Percentiles rank a stretch among this genome's conserved stretches.
Conservation (phyloP, 2,888 invertebrate genomes). For the Brachypalpus laphriformis region DNA sequence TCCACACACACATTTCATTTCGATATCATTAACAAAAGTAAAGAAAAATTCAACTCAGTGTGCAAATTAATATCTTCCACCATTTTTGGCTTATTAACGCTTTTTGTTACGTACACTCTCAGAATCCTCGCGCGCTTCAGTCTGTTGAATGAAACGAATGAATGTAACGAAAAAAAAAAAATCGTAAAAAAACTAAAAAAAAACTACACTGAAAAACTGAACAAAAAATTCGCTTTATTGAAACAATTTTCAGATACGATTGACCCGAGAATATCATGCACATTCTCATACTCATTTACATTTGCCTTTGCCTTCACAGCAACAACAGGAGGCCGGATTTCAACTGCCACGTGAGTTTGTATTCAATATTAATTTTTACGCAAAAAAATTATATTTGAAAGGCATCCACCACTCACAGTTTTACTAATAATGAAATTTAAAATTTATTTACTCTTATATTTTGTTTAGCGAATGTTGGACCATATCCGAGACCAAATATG, state of each 20-base stretch:
- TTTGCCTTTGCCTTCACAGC: slow-evolving; percentile 93
- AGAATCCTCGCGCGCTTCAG: slow-evolving; percentile 61
- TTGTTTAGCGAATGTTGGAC: slow-evolving; percentile 82
- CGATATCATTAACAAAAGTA: slow-evolving; percentile 24
- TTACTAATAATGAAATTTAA: background rate
- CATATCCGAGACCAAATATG: slow-evolving; percentile 83
- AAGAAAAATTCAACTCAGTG: slow-evolving; percentile 26
- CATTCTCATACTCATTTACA: slow-evolving; percentile 97
- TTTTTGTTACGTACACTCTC: slow-evolving; percentile 55
- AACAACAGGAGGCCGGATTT: slow-evolving; percentile 88
- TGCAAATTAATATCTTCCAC: slow-evolving; percentile 62
- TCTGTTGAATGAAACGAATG: slow-evolving; percentile 66
- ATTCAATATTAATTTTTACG: slow-evolving; percentile 77
- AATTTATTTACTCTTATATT: slow-evolving; percentile 32
- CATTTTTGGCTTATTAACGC: slow-evolving; percentile 65
- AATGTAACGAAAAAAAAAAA: slow-evolving; percentile 55
- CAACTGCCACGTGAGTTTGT: slow-evolving; percentile 85
- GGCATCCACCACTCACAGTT: background rate
- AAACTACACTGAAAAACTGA: slow-evolving; percentile 75
- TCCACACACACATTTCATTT: slow-evolving; percentile 57
- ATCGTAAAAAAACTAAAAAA: slow-evolving; percentile 55
- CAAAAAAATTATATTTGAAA: slow-evolving; percentile 32
- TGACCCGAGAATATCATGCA: slow-evolving; percentile 97
- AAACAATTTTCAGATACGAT: slow-evolving; percentile 88
- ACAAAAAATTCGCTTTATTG: slow-evolving; percentile 79